Evolutionary conservation across 2,113 vertebrate genomes (phyloP).

Genomic region (Daphoenositta chrysoptera): DNA sequence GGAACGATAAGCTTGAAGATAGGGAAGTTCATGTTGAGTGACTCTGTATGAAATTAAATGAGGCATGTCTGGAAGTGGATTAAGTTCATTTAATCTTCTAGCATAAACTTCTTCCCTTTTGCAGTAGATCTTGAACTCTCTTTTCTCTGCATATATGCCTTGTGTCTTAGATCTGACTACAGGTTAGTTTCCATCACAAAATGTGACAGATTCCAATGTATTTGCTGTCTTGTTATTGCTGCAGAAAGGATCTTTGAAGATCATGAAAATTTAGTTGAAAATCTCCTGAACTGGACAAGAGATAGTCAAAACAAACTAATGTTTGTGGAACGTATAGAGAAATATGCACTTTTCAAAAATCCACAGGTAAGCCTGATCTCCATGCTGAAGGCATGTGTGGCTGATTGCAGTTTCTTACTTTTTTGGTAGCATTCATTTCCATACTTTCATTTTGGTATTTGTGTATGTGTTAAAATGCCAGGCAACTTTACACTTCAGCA

Average conservation of each 20-base stretch:
- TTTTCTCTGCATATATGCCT: not conserved
- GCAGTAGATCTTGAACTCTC: not conserved
- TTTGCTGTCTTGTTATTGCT: conserved; percentile 11
- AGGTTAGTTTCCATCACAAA: not conserved
- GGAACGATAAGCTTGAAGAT: not conserved
- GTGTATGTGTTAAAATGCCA: not conserved
- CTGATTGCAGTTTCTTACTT: not conserved
- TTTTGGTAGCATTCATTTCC: not conserved
- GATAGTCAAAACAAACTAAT: conserved; percentile 98
- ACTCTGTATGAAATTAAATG: not conserved
- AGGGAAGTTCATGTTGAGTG: not conserved
- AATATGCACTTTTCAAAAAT: conserved; percentile 97
- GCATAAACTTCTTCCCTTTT: not conserved
- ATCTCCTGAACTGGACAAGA: conserved; percentile 96
- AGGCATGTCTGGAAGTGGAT: not conserved
- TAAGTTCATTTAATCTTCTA: not conserved
- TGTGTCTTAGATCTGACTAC: not conserved
- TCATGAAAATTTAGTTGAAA: conserved; percentile 98
- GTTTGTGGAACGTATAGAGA: conserved; percentile 97
- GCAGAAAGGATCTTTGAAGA: conserved; percentile 97
- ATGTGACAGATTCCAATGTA: not conserved
- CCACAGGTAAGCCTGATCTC: conserved; percentile 82
- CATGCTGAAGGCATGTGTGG: fast-evolving
- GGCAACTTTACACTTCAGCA: not conserved
- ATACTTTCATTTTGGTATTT: not conserved